Base-by-base conservation (phyloP, 2,888 invertebrate species). In the Acleris holmiana region DNA sequence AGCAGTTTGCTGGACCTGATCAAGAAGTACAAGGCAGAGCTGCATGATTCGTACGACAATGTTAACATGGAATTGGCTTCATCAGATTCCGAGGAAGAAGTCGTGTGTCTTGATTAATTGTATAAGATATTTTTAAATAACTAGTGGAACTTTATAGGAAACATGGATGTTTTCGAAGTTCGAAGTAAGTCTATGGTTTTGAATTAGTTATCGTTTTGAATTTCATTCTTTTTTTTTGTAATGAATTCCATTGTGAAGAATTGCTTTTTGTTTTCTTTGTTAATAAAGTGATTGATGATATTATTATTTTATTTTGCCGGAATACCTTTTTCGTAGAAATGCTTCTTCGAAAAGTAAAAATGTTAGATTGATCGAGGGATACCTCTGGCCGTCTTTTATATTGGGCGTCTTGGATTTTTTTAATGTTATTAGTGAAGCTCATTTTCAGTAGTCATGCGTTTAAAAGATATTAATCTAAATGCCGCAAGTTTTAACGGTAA, bases 31-130 rank as follows among this genome's bases (percentile, higher is more conserved):
- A 89, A 80, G 68, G 69, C 76, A 0, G 89, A 91, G 66, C 71
- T 76, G 66, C 79, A 68, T 0, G 91, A 91, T 61, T 84, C 77
- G 21, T 88, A 89, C 58, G 87, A 83, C 54, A 83, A 87, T 0
- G 79, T 86, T 6, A 89, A 89, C 64, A 92, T 92, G 91, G 91
- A 91, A 4, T 69, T 91, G 44, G 85, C 73, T 8, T 84, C 77
- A 1, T 76, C 88, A 0, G 80, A 78, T 17, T 78, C 80, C 2
- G 83, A 85, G 5, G 77, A 80, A 0, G 84, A 83, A 44, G 69
- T 77, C 6, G 57, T 78, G 35, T 74, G 72, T 63, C 67, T 76
- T 17, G 69, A 70, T 46, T 75, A 72, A 67, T 19, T 23, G 17
- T 23, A 29, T 19, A 15, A 55, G 21, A 21, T 18, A 44, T 40